Evolutionary conservation across 2,888 invertebrate species (phyloP), one percentile per base, ranked within the genome.

Genomic region (Pollenia griseotomentosa): DNA sequence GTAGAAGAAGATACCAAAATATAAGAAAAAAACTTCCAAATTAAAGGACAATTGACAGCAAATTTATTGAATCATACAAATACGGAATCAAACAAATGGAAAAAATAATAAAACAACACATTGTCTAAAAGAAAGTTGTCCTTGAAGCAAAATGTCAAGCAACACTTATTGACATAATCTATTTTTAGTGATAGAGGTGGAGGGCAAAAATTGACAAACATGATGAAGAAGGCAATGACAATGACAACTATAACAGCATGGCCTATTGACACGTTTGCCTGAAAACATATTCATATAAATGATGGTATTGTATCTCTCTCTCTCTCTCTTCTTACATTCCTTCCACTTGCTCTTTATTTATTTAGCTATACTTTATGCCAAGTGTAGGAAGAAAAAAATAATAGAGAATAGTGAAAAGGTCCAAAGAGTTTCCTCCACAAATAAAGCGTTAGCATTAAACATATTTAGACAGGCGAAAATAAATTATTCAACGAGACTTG

Each of bases 181-280:
- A 19, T 16, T 55, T 16, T 19, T 55, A 55, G 8, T 23, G 57
- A 33, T 33, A 33, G 12, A 57, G 14, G 12, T 63, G 40, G 42
- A 40, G n/a, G 9, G 11, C n/a, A 63, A 42, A 63, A 33, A 33
- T 42, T 63, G 40, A 63, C 9, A 42, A 40, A 63, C n/a, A 42
- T 16, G n/a, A 33, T n/a, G n/a, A 66, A 7, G 23, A 48, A 33
- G 48, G 44, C 16, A n/a, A 65, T 51, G 51, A 68, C n/a, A 68
- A 68, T 68, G 51, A 51, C 51, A 70, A 51, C 40, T 14, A 51
- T 44, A 77, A 65, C 75, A 86, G 55, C 77, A 74, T 70, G 78
- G 23, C 78, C 78, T 85, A 78, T 84, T 87, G 84, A 79, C 82
- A 84, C 57, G 78, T 84, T 85, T 87, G 73, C 82, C 84, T 79